These are phyloP conservation scores for Bergia sp. DNA, from an alignment of 92 coral and sea anemone species.

Conservation along the genomic window DNA sequence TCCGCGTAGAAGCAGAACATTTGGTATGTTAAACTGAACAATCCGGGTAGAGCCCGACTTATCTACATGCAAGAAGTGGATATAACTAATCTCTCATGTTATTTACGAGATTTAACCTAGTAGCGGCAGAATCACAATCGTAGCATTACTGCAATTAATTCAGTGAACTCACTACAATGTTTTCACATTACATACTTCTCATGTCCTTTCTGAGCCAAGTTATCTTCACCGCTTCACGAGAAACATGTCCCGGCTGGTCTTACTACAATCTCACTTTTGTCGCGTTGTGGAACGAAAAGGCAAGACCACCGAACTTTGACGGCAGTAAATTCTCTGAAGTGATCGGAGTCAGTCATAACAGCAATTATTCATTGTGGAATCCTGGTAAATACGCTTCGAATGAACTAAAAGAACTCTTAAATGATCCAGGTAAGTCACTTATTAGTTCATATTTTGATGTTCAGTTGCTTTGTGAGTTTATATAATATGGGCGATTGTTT, in stretches of 20 bases:
- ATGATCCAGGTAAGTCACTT: neutral
- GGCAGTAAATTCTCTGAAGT: constrained; percentile 21
- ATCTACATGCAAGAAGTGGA: neutral
- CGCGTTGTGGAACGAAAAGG: constrained; percentile 2
- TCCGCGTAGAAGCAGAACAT: neutral
- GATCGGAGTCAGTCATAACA: constrained; percentile 5
- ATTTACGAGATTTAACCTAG: neutral
- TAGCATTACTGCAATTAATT: neutral
- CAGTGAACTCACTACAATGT: neutral
- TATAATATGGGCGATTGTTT: no score
- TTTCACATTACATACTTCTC: neutral
- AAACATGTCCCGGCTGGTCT: constrained; percentile 3
- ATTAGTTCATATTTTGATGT: neutral
- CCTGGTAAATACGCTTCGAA: neutral
- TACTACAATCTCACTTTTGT: constrained; percentile 7
- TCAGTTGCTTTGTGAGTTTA: neutral
- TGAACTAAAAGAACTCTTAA: neutral
- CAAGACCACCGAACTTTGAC: constrained; percentile 1
- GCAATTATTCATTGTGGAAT: neutral
- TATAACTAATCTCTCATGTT: no score
- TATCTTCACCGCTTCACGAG: no score
- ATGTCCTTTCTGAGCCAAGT: neutral
- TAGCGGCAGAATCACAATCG: neutral
- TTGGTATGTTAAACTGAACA: neutral
- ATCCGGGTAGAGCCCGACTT: neutral